A percentile compares a stretch with the other conserved stretches of the same genome.
These are phyloP conservation scores for Eurytoma adleriae DNA, from an alignment of 2,888 invertebrate genomes.

Conservation along the genomic window DNA sequence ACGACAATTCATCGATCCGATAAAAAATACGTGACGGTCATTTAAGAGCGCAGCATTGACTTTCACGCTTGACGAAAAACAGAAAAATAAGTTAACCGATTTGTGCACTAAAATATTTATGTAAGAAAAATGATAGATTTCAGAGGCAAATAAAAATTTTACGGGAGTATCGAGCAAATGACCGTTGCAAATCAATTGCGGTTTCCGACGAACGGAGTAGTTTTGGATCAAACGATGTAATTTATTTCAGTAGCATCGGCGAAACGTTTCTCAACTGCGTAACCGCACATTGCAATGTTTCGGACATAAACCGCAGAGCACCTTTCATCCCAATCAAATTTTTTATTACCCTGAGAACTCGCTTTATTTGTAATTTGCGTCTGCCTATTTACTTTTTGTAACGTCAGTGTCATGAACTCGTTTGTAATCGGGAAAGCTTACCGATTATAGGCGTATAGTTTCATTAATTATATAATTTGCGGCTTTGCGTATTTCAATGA, in stretches of 20 bases:
- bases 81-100: neutral
- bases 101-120: no score
- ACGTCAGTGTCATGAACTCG: no score
- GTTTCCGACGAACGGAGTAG: neutral
- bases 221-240: slow-evolving; percentile 1
- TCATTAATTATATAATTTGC: no score
- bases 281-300: slow-evolving; percentile 4
- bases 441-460: no score
- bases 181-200: neutral
- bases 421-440: no score
- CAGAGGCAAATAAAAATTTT: no score
- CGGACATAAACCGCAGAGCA: neutral
- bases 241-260: neutral
- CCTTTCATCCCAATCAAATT: neutral
- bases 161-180: neutral
- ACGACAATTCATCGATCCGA: no score
- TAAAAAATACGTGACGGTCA: no score
- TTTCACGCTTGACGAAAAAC: no score
- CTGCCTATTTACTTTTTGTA: neutral
- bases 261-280: slow-evolving; percentile 4
- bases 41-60: no score
- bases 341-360: slow-evolving; percentile 1
- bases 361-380: neutral
- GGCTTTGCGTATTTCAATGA: no score
- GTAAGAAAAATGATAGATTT: no score